Evolutionary conservation across 2,888 invertebrate species (phyloP).

Genomic region (Craniophora ligustri): DNA sequence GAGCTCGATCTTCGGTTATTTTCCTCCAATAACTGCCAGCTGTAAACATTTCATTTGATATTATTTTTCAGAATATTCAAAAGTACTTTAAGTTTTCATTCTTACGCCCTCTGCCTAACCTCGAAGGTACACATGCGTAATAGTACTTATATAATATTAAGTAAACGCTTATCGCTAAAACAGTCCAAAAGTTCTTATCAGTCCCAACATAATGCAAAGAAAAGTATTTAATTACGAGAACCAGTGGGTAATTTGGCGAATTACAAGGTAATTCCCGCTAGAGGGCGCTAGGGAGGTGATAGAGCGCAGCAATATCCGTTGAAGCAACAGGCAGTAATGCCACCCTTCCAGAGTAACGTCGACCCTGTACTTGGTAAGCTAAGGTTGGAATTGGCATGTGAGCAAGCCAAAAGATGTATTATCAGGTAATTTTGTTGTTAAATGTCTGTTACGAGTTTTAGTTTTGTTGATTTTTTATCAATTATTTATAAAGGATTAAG

Average conservation of each 20-base stretch:
- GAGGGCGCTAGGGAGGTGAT: constrained; percentile 72
- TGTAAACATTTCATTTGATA: too few species aligned
- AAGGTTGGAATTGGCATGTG: constrained; percentile 12
- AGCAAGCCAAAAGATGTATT: constrained; percentile 16
- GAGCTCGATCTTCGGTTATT: too few species aligned
- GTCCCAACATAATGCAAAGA: constrained; percentile 41
- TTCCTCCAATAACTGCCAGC: too few species aligned
- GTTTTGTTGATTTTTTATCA: constrained; percentile 41
- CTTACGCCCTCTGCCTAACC: too few species aligned
- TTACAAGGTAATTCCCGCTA: constrained; percentile 82
- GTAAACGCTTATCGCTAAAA: constrained; percentile 15
- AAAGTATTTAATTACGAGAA: constrained; percentile 83
- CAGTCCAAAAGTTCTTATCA: constrained; percentile 33
- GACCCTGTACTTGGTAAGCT: neutral
- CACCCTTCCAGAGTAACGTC: constrained; percentile 2
- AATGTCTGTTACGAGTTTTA: constrained; percentile 40
- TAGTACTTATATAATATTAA: too few species aligned
- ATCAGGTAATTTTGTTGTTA: constrained; percentile 48
- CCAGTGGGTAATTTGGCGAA: constrained; percentile 82
- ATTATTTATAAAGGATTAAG: constrained; percentile 18
- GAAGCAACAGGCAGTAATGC: constrained; percentile 78
- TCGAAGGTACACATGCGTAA: too few species aligned
- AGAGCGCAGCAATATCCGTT: constrained; percentile 82
- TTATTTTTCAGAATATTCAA: too few species aligned
- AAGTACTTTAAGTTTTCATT: too few species aligned